Evolutionary conservation across 2,797 vertebrate genomes (phyloP), one percentile per base, ranked within the genome.

Genomic region (Apogon hyalosoma): DNA sequence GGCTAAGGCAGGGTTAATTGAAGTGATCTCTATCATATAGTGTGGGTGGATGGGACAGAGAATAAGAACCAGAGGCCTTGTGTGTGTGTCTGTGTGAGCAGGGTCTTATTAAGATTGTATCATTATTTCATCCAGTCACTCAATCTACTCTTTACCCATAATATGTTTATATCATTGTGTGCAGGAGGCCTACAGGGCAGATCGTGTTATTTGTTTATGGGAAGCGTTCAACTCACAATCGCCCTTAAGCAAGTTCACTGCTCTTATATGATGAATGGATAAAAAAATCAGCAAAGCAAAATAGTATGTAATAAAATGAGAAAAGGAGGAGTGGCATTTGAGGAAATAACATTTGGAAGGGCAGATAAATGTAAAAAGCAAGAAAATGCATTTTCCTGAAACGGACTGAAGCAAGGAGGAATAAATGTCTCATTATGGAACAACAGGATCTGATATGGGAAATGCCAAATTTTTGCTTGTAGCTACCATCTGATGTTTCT

Each of bases 1-100:
- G 74, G 63, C 60, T 75, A 77, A 75, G 70, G 70, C 69, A 55
- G 89, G 90, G 91, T 93, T 94, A 93, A 94, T 93, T 93, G 90
- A 89, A 90, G 91, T 91, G 89, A 88, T 89, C 77, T 84, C 83
- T 69, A 90, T 80, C 71, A 70, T 73, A 70, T 73, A 36, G 76
- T 70, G 76, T 77, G 71, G 75, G 63, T 80, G 79, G 69, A 71
- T 76, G 65, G 75, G 65, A 82, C 52, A 50, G 67, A 73, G 75
- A 72, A 69, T 72, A 51, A 65, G 39, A 50, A 67, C 68, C 54
- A 13, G 14, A 21, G 72, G 67, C 60, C 67, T 50, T 70, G 55
- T 58, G 52, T 48, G 47, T 33, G 49, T 31, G 42, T 46, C 43
- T 4, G 15, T 1, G 39, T 11, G 48, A 42, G 61, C 7, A 1